Conservation (phyloP, 2,797 vertebrate genomes). For the Eleutherodactylus coqui region DNA sequence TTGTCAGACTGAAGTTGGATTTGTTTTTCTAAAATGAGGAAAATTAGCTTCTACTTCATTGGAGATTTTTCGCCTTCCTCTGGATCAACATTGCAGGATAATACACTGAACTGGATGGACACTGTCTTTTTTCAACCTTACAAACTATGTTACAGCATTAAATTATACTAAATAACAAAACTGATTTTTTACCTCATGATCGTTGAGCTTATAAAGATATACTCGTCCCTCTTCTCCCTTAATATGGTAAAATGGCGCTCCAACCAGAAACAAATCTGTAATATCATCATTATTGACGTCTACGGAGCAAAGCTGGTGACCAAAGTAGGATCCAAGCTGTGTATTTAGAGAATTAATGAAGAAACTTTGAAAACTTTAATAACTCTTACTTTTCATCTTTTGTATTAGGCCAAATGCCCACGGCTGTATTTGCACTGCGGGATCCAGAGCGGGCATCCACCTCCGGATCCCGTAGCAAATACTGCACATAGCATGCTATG, state of each 20-base stretch:
- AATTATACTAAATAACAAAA: background rate
- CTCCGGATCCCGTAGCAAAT: too few species aligned
- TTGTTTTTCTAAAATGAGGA: too few species aligned
- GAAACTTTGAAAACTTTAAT: background rate
- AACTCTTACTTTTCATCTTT: background rate
- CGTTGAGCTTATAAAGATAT: slow-evolving; percentile 75
- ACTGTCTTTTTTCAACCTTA: too few species aligned
- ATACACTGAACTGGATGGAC: too few species aligned
- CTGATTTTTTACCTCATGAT: slow-evolving; percentile 71
- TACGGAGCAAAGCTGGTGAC: slow-evolving; percentile 78
- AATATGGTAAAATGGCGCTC: slow-evolving; percentile 76
- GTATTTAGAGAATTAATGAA: slow-evolving; percentile 22
- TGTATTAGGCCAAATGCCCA: background rate
- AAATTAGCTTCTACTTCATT: too few species aligned
- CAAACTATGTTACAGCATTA: too few species aligned
- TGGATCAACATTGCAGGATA: too few species aligned
- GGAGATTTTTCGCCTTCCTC: too few species aligned
- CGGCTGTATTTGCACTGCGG: too few species aligned
- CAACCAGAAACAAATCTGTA: slow-evolving; percentile 77
- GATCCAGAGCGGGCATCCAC: too few species aligned
- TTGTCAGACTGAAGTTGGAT: too few species aligned
- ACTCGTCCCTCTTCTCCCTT: slow-evolving; percentile 80
- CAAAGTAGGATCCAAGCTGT: slow-evolving; percentile 84
- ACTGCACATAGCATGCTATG: too few species aligned
- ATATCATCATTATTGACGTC: slow-evolving; percentile 71